These are phyloP conservation scores for Ailurus styani DNA, from an alignment of 2,113 vertebrate genomes.

Conservation along the genomic window DNA sequence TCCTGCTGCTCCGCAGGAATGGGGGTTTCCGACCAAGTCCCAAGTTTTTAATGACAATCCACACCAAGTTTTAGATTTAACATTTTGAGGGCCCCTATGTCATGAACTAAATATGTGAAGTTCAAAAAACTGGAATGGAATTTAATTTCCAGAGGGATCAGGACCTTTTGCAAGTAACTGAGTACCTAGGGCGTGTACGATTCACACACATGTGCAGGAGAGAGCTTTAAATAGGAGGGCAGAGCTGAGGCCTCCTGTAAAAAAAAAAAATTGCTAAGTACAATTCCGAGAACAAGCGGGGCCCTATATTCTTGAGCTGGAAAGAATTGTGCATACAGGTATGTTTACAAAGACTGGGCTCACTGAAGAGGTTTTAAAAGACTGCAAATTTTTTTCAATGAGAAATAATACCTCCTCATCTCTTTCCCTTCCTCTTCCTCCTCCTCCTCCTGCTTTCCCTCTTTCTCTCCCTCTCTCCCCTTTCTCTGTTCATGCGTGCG, in stretches of 20 bases:
- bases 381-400: neutral
- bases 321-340: neutral
- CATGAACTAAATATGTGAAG: constrained; percentile 79
- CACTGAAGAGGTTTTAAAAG: neutral
- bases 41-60: constrained; percentile 66
- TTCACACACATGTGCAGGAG: neutral
- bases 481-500: rapidly evolving
- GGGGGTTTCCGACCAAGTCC: constrained; percentile 54
- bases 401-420: neutral
- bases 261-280: constrained; percentile 33
- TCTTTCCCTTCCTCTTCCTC: rapidly evolving
- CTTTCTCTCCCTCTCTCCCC: neutral
- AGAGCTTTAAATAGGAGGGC: neutral
- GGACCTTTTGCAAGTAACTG: neutral
- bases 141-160: constrained; percentile 55
- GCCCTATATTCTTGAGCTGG: neutral
- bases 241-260: neutral
- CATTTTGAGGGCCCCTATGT: constrained; percentile 74
- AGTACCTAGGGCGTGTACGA: neutral
- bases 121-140: constrained; percentile 78
- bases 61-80: constrained; percentile 75
- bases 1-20: constrained; percentile 36
- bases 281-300: constrained; percentile 35
- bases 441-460: rapidly evolving
- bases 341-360: constrained; percentile 10